Percentiles rank a stretch among this genome's conserved stretches.
phyloP scores from a whole-genome alignment of 1,140 invertebrate species.

The Lethocerus indicus region DNA sequence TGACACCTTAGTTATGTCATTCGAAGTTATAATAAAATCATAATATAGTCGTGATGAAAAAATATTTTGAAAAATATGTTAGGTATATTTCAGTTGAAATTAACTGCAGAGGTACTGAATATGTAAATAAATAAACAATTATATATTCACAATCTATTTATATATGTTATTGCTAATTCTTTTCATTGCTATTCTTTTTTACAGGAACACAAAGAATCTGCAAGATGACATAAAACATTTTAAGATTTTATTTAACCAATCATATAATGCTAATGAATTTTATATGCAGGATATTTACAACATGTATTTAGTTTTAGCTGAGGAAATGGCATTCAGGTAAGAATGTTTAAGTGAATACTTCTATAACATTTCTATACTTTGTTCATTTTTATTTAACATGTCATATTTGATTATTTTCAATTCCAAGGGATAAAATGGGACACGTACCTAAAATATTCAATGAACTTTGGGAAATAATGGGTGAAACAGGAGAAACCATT shows the following conservation, averaged over 20 bases:
- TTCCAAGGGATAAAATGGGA: slow-evolving; percentile 47
- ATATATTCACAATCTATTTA: not conserved
- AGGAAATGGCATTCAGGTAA: slow-evolving; percentile 48
- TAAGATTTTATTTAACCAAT: slow-evolving; percentile 48
- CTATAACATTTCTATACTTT: not conserved
- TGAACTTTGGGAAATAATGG: slow-evolving; percentile 68
- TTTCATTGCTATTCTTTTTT: slow-evolving; percentile 11
- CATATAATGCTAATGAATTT: slow-evolving; percentile 65
- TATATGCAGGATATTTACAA: slow-evolving; percentile 58
- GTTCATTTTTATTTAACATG: not conserved
- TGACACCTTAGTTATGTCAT: too few relatives aligned
- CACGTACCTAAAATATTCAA: slow-evolving; percentile 58
- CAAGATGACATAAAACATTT: slow-evolving; percentile 54
- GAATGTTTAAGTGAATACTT: slow-evolving; percentile 1
- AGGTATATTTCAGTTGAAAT: too few relatives aligned
- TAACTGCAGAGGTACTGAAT: too few relatives aligned
- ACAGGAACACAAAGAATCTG: slow-evolving; percentile 39
- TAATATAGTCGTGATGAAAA: too few relatives aligned
- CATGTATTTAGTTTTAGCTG: slow-evolving; percentile 44
- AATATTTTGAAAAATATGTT: too few relatives aligned
- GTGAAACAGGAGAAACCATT: slow-evolving; percentile 57
- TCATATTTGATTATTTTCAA: not conserved
- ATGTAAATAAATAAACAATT: too few relatives aligned
- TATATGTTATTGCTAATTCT: not conserved
- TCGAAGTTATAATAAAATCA: too few relatives aligned